Evolutionary conservation across 2,113 vertebrate species (phyloP), one percentile per base, ranked within the genome.

Genomic region (Eudorcas thomsonii): DNA sequence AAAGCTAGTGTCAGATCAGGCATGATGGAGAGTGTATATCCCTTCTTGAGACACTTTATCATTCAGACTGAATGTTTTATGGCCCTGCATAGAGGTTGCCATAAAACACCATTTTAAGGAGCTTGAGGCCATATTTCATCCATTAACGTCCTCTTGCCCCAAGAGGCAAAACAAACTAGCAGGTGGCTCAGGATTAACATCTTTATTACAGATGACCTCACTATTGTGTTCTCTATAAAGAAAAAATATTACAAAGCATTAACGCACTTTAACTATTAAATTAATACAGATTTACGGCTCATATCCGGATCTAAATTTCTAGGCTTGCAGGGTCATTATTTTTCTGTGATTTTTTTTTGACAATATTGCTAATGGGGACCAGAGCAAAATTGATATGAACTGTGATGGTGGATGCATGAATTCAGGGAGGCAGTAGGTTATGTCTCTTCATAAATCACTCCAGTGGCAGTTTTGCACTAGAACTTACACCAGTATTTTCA

Each of bases 181-280:
- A 98, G 98, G 98, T 98, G 98, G 97, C 98, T 98, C 98, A 98
- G 92, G 98, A 99, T 99, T 99, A 99, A 99, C 98, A 99, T 99
- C 99, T 99, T 99, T 99, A 99, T 99, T 99, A 98, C 98, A 98
- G 99, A 99, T 99, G 99, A 99, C 99, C 99, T 99, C 99, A 99
- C 99, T 99, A 99, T 99, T 99, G 99, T 99, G 98, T 98, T 99
- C 98, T 98, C 99, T 98, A 99, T 99, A 99, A 99, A 99, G 98
- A 99, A 99, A 99, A 99, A 99, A 99, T 99, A 99, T 99, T 98
- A 98, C 98, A 99, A 99, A 99, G 98, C 98, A 98, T 98, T 99
- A 99, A 99, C 98, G 97, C 90, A 98, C 95, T 98, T 98, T 98
- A 98, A 99, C 98, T 98, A 98, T 98, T 99, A 99, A 99, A 99